A percentile compares a stretch with the other conserved stretches of the same genome.
phyloP scores from a whole-genome alignment of 2,888 invertebrate species.

The Strigamia crassipes region DNA sequence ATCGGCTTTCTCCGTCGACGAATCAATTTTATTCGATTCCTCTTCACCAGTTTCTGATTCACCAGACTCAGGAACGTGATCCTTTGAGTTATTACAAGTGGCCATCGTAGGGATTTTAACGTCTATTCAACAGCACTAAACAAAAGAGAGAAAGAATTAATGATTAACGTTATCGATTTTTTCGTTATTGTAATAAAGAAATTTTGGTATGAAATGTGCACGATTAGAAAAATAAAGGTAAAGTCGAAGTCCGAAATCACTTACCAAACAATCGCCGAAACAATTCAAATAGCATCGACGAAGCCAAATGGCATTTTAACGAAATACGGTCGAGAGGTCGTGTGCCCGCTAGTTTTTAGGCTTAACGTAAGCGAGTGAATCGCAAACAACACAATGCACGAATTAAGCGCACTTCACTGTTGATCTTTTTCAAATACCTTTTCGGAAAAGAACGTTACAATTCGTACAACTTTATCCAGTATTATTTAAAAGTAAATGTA shows the following conservation, averaged over 20 bases:
- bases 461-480: not conserved
- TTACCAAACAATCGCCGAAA: not conserved
- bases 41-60: not conserved
- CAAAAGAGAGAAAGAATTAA: not conserved
- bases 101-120: not conserved
- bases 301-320: not conserved
- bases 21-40: slow-evolving; percentile 2
- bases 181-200: not conserved
- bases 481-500: not conserved
- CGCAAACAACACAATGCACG: not conserved
- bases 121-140: slow-evolving; percentile 28
- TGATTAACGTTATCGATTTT: not conserved
- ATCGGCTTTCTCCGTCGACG: not conserved
- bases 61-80: not conserved
- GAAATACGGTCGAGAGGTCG: slow-evolving; percentile 10
- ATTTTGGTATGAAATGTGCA: not conserved
- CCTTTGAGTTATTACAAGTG: not conserved
- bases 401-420: not conserved
- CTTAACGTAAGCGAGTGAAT: not conserved
- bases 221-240: not conserved
- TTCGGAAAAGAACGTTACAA: not conserved
- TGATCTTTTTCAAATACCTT: not conserved
- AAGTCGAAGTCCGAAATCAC: not conserved
- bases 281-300: not conserved
- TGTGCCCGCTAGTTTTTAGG: slow-evolving; percentile 16